Evolutionary conservation across 2,797 vertebrate genomes (phyloP).

Genomic region (Ciconia nigra): DNA sequence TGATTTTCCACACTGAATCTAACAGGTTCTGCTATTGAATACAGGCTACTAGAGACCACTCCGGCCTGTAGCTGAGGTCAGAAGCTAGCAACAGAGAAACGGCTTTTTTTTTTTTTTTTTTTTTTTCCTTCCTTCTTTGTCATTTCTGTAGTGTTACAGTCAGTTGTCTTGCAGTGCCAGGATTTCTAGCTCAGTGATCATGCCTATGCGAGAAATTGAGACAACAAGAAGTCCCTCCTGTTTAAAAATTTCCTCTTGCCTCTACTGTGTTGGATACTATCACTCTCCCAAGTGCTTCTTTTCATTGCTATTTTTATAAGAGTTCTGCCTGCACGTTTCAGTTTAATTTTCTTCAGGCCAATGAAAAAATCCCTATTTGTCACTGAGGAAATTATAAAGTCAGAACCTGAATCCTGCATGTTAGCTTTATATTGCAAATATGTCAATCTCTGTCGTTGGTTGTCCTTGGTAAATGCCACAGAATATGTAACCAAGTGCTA

Average conservation of each 20-base stretch:
- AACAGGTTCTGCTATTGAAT: not conserved
- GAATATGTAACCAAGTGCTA: not conserved
- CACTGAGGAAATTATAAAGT: not conserved
- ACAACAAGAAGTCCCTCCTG: not conserved
- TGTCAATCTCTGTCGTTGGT: not conserved
- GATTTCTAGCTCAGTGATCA: not conserved
- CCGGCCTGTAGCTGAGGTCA: not conserved
- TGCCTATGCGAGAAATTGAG: not conserved
- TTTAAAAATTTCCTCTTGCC: not conserved
- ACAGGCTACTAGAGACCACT: not conserved
- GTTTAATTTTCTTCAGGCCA: not conserved
- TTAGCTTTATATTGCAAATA: not conserved
- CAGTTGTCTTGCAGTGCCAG: not conserved
- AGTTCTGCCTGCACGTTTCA: not conserved
- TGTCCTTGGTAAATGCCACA: not conserved
- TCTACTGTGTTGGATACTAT: not conserved
- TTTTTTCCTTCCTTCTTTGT: not conserved
- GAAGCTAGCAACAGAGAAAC: not conserved
- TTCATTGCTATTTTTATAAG: not conserved
- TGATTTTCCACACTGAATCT: not conserved
- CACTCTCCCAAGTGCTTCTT: not conserved
- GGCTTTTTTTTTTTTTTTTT: fast-evolving
- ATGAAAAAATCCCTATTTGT: not conserved
- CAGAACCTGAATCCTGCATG: not conserved
- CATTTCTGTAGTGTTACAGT: not conserved